These are phyloP conservation scores for Thalpophila matura DNA, from an alignment of 2,888 invertebrate genomes.

Conservation along the genomic window DNA sequence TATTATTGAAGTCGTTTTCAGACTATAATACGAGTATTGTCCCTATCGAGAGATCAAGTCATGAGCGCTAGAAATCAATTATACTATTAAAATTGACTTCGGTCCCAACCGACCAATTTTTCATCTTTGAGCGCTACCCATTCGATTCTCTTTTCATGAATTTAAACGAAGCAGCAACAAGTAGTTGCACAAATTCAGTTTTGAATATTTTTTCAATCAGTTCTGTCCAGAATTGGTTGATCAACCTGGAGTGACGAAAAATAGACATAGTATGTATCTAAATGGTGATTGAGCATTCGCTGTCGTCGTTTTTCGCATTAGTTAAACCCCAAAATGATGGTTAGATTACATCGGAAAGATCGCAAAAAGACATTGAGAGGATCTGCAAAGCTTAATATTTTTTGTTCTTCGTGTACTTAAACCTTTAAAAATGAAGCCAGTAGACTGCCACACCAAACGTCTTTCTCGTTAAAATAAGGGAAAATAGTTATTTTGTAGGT, in stretches of 20 bases:
- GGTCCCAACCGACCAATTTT: conserved; percentile 20
- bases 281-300: not conserved
- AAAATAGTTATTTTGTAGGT: too few species aligned
- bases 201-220: conserved; percentile 36
- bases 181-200: conserved; percentile 36
- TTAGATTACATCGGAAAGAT: not conserved
- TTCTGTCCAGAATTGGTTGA: conserved; percentile 10
- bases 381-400: not conserved
- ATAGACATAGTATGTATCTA: not conserved
- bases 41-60: conserved; percentile 32
- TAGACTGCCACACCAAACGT: too few species aligned
- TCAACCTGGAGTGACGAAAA: conserved; percentile 13
- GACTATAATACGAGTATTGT: conserved; percentile 40
- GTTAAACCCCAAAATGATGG: not conserved
- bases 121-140: conserved; percentile 29
- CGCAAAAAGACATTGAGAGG: not conserved
- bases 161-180: conserved; percentile 56
- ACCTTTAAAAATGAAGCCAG: too few species aligned
- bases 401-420: too few species aligned
- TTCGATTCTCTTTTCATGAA: conserved; percentile 50
- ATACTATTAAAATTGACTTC: conserved; percentile 34
- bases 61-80: conserved; percentile 48
- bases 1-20: conserved; percentile 44
- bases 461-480: too few species aligned
- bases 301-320: too few species aligned